A percentile compares a stretch with the other conserved stretches of the same genome.
Conservation (phyloP, 2,888 invertebrate species). For the Idaea aversata region DNA sequence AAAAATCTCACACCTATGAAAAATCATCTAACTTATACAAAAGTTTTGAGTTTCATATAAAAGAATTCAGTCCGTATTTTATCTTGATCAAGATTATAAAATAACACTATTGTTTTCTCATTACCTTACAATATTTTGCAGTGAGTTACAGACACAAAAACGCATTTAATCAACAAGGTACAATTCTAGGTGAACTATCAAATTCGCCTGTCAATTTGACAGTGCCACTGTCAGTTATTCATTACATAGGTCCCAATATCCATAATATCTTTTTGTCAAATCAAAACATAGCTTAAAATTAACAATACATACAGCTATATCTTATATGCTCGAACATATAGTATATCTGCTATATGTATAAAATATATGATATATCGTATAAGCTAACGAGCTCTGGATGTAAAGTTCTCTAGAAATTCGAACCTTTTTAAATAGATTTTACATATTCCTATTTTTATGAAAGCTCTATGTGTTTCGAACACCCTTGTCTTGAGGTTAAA, state of each 20-base stretch:
- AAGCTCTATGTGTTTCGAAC: constrained; percentile 75
- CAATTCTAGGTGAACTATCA: constrained; percentile 13
- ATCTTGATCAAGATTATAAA: constrained; percentile 8
- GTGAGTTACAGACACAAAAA: constrained; percentile 64
- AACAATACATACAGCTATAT: constrained; percentile 11
- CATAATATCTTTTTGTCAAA: constrained; percentile 16
- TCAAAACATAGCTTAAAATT: constrained; percentile 25
- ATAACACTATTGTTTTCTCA: constrained; percentile 41
- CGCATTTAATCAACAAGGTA: constrained; percentile 33
- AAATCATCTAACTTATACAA: background rate
- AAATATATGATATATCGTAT: constrained; percentile 8
- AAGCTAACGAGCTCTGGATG: constrained; percentile 10
- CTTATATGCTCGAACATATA: constrained; percentile 1
- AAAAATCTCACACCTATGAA: background rate
- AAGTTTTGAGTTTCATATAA: background rate
- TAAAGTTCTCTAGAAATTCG: constrained; percentile 1
- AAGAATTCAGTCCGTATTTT: background rate
- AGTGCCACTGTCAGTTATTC: constrained; percentile 14
- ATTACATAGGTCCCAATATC: constrained; percentile 63
- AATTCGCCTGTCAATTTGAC: constrained; percentile 13
- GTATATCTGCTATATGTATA: constrained; percentile 5
- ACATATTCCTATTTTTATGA: constrained; percentile 36
- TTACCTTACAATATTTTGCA: constrained; percentile 42
- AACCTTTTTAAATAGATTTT: constrained; percentile 12
- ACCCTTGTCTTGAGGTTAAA: constrained; percentile 64